Evolutionary conservation across 2,113 vertebrate genomes (phyloP), one percentile per base, ranked within the genome.

Genomic region (Entelurus aequoreus): DNA sequence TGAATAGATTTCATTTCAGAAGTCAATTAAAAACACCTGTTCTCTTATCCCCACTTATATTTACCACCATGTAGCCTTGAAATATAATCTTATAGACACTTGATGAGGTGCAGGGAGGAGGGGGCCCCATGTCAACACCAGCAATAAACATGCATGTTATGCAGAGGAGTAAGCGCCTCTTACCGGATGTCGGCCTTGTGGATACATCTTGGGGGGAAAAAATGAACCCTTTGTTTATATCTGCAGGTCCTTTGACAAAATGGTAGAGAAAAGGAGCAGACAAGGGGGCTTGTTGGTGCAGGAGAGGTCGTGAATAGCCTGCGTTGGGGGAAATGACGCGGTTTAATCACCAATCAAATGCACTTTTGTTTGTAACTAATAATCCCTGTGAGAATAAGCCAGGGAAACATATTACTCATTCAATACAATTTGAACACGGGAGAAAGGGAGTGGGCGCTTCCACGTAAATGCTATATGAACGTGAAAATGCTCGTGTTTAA

Each of bases 161-260:
- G 16, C 62, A 65, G 46, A 13, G 66, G 57, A 81, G 73, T 72
- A 79, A 69, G 71, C 65, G 54, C 55, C 79, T 91, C 94, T 94
- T 90, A 96, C 94, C 92, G 94, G 93, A 93, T 95, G 94, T 90
- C 94, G 91, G 92, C 94, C 94, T 86, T 95, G 94, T 75, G 94
- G 94, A 93, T 95, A 96, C 94, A 96, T 96, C 87, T 86, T 88
- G 83, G 28, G 28, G 28, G 28, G 28, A 46, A 46, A 46, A 87
- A 88, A 88, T 80, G 80, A 86, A 89, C 88, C 86, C 86, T 89
- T 87, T 87, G 85, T 89, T 88, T 86, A 85, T 83, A 49, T 78
- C 76, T 82, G 51, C 65, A 71, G 70, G 75, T 81, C 79, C 78
- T 85, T 75, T 71, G 75, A 81, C 69, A 71, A 82, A 82, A 82